These are phyloP conservation scores for Drosophila bifasciata DNA, from an alignment of 1,140 invertebrate species.

Conservation along the genomic window DNA sequence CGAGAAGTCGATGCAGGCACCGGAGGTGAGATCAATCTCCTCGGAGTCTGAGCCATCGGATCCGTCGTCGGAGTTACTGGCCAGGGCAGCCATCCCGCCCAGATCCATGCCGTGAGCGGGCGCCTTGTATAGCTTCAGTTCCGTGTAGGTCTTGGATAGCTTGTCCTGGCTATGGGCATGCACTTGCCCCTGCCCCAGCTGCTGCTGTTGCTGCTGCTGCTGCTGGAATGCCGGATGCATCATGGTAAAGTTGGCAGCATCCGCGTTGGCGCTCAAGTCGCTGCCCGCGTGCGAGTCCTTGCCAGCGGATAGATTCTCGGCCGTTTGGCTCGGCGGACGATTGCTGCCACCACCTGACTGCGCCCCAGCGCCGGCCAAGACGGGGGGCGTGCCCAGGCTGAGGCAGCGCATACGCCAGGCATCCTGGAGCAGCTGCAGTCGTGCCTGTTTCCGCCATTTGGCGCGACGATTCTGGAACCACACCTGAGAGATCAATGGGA, in stretches of 20 bases:
- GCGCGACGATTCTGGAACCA: conserved; percentile 96
- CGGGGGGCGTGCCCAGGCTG: conserved; percentile 88
- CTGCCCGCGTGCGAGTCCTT: conserved; percentile 48
- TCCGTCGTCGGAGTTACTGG: conserved; percentile 62
- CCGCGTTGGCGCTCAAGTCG: conserved; percentile 29
- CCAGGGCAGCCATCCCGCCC: conserved; percentile 54
- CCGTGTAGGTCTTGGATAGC: conserved; percentile 78
- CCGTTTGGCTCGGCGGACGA: conserved; percentile 49
- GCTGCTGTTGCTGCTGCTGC: conserved; percentile 56
- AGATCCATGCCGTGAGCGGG: conserved; percentile 54
- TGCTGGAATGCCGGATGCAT: conserved; percentile 83
- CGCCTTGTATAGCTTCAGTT: conserved; percentile 82
- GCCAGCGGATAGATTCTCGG: conserved; percentile 67
- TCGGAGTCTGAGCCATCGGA: conserved; percentile 82
- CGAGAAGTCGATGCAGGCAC: conserved; percentile 83
- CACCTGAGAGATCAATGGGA: conserved; percentile 85
- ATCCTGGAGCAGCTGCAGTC: conserved; percentile 93
- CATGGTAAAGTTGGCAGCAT: conserved; percentile 72
- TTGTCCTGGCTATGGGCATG: conserved; percentile 56
- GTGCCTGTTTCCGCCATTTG: conserved; percentile 94
- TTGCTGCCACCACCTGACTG: conserved; percentile 14
- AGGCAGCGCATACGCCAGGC: conserved; percentile 95
- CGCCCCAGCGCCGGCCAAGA: conserved; percentile 83
- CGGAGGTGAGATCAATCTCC: conserved; percentile 82
- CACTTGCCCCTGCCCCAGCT: conserved; percentile 21